Evolutionary conservation across 1,140 invertebrate genomes (phyloP).

Genomic region (Bombus sibiricus): DNA sequence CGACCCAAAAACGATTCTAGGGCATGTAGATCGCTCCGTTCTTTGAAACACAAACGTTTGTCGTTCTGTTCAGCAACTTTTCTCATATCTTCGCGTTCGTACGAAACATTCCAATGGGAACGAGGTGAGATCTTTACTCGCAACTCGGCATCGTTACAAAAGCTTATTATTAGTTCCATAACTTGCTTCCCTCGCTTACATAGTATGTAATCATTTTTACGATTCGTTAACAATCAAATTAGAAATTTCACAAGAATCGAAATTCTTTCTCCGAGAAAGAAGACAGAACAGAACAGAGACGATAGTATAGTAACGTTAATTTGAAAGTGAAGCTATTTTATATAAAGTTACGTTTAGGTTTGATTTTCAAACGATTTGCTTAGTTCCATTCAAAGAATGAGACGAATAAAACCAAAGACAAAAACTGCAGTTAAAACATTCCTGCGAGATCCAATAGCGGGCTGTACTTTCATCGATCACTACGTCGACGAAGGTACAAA

Average conservation of each 20-base stretch:
- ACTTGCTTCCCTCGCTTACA: neutral
- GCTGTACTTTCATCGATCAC: too few relatives aligned
- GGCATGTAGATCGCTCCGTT: neutral
- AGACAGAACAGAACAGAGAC: too few relatives aligned
- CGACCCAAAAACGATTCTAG: neutral
- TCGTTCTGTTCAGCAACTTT: constrained; percentile 19
- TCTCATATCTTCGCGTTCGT: constrained; percentile 12
- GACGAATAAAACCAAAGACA: too few relatives aligned
- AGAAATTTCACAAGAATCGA: neutral
- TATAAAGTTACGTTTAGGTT: too few relatives aligned
- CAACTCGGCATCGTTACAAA: neutral
- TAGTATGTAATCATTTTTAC: neutral
- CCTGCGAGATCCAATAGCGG: too few relatives aligned
- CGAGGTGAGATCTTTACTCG: neutral
- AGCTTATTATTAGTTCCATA: neutral
- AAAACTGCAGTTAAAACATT: too few relatives aligned
- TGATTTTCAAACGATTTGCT: too few relatives aligned
- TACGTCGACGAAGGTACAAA: neutral
- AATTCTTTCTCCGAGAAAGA: neutral
- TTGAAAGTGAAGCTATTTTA: too few relatives aligned
- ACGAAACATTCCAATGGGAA: neutral
- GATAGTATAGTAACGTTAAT: too few relatives aligned
- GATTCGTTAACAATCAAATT: too few relatives aligned
- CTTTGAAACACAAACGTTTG: neutral
- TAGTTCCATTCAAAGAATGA: too few relatives aligned